Percentiles rank a stretch among this genome's conserved stretches.
Evolutionary conservation across 2,888 invertebrate genomes (phyloP).

Genomic region (Athrips mouffetella): DNA sequence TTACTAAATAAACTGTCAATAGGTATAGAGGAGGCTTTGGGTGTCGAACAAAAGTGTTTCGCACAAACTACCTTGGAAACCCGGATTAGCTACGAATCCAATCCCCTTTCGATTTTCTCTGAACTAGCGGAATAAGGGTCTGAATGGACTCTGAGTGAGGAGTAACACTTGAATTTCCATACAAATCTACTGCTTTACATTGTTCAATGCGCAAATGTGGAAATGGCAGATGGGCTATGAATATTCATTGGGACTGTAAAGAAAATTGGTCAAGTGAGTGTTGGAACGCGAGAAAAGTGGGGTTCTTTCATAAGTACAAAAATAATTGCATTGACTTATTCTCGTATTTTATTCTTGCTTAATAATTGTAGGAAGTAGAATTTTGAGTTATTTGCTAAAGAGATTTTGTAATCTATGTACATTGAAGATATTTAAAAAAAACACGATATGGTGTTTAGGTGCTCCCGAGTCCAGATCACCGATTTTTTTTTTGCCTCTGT

Average conservation of each 20-base stretch:
- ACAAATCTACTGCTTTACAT: constrained; percentile 22
- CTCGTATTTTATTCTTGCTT: background rate
- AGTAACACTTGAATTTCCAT: constrained; percentile 18
- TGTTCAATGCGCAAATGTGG: constrained; percentile 21
- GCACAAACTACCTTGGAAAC: no score
- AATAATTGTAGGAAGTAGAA: no score
- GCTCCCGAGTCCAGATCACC: no score
- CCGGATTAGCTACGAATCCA: background rate
- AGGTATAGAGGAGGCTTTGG: no score
- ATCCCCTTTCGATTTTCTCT: constrained; percentile 11
- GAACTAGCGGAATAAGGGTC: constrained; percentile 11
- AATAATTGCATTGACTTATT: background rate
- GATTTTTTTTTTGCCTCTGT: no score
- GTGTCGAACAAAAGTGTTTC: no score
- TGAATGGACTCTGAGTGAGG: constrained; percentile 7
- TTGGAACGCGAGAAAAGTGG: background rate
- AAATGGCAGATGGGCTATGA: constrained; percentile 38
- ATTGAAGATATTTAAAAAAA: no score
- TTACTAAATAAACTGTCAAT: no score
- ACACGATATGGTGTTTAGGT: no score
- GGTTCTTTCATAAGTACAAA: background rate
- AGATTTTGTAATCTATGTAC: no score
- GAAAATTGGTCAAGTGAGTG: constrained; percentile 29
- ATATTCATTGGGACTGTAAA: constrained; percentile 47
- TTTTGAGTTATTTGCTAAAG: no score